Evolutionary conservation across 2,797 vertebrate species (phyloP).

Genomic region (Hipposideros larvatus): DNA sequence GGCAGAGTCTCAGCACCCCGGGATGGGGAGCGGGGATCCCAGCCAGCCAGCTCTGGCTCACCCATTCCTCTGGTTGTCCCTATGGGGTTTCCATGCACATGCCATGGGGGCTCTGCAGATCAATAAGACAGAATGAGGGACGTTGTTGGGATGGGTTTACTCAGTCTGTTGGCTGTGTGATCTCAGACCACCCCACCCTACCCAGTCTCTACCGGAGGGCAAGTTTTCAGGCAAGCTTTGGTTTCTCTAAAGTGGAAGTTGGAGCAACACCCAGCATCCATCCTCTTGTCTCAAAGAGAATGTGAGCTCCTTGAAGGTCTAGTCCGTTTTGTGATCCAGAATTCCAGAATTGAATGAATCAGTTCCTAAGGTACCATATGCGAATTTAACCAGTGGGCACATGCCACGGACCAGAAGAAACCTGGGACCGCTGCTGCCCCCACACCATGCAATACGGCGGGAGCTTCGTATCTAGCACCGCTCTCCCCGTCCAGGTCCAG

Average conservation of each 20-base stretch:
- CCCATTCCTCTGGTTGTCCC: not conserved
- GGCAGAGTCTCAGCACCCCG: not conserved
- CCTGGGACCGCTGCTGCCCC: not conserved
- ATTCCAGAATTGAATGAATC: not conserved
- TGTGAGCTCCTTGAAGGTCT: not conserved
- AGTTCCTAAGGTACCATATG: not conserved
- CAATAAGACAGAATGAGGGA: not conserved
- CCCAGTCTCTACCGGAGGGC: no score
- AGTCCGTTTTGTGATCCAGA: not conserved
- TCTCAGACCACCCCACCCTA: no score
- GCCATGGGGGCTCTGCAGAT: not conserved
- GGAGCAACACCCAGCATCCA: not conserved
- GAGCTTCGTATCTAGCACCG: not conserved
- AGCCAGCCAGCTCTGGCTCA: not conserved
- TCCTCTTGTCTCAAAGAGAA: not conserved
- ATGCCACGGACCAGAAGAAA: not conserved
- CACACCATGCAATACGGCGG: fast-evolving
- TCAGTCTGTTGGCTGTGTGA: not conserved
- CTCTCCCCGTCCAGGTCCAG: not conserved
- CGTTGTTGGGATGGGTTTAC: not conserved
- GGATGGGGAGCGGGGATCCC: fast-evolving
- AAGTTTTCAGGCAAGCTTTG: not conserved
- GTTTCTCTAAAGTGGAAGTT: not conserved
- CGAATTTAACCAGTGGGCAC: not conserved
- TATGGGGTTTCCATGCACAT: not conserved